Percentiles rank a stretch among this genome's conserved stretches.
Conservation (phyloP, 1,140 invertebrate genomes). For the Temnothorax longispinosus region DNA sequence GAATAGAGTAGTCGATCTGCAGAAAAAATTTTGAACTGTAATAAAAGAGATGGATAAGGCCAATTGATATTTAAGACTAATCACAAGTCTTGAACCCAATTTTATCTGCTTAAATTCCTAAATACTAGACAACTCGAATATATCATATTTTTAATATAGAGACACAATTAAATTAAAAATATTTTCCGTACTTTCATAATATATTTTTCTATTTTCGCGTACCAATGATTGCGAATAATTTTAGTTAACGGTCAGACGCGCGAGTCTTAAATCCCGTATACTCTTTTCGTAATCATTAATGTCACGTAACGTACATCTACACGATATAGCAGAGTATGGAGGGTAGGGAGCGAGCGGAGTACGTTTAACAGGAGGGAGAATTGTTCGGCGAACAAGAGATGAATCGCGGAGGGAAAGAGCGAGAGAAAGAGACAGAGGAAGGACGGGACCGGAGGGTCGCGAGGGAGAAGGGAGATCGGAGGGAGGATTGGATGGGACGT, state of each 20-base stretch:
- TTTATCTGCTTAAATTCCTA: background rate
- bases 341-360: background rate
- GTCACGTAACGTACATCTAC: constrained; percentile 32
- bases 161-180: background rate
- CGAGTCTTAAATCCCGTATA: constrained; percentile 46
- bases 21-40: background rate
- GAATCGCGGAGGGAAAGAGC: constrained; percentile 18
- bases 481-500: constrained; percentile 64
- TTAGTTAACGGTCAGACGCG: constrained; percentile 12
- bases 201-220: background rate
- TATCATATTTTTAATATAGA: background rate
- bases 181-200: background rate
- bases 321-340: constrained; percentile 31
- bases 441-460: constrained; percentile 10
- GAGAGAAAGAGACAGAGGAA: constrained; percentile 34
- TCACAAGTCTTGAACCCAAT: background rate
- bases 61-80: background rate
- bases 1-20: background rate
- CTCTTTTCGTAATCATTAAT: constrained; percentile 47
- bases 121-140: background rate
- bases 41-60: background rate
- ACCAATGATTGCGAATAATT: constrained; percentile 4
- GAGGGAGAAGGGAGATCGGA: constrained; percentile 52
- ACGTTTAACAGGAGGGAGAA: constrained; percentile 35
- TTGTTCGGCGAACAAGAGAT: constrained; percentile 15